These are phyloP conservation scores for Seriola quinqueradiata DNA, from an alignment of 2,113 vertebrate species.

Conservation along the genomic window DNA sequence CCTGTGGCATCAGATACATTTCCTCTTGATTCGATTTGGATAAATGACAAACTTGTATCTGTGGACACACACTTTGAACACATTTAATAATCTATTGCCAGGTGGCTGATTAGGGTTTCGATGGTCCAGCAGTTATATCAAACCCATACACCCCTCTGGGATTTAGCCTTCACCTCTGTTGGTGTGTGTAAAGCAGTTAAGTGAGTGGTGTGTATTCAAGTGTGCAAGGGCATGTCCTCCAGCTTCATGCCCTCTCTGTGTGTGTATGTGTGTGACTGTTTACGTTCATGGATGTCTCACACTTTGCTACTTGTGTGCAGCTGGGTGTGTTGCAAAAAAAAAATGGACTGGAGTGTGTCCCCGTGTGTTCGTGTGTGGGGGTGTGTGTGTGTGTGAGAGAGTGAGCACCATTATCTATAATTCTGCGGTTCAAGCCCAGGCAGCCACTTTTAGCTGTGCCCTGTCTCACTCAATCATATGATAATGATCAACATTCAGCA, in stretches of 20 bases:
- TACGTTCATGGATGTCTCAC: not conserved
- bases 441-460: conserved; percentile 30
- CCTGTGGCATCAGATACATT: not conserved
- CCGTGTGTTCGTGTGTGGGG: conserved; percentile 13
- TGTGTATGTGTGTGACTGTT: not conserved
- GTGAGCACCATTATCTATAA: conserved; percentile 14
- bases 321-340: conserved; percentile 17
- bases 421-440: conserved; percentile 19
- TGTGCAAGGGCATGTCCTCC: not conserved
- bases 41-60: not conserved
- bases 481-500: conserved; percentile 44
- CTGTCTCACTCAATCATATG: conserved; percentile 51
- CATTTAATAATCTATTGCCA: not conserved
- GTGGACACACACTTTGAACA: not conserved
- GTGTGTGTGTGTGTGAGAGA: conserved; percentile 21
- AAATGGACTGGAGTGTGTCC: conserved; percentile 6
- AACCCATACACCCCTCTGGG: not conserved
- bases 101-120: not conserved
- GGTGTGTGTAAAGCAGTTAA: not conserved
- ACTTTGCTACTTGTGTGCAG: not conserved
- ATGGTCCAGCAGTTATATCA: not conserved
- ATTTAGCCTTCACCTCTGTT: not conserved
- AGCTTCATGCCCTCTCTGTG: too few relatives aligned
- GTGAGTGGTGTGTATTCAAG: not conserved
- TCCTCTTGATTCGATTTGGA: not conserved